Percentiles rank a stretch among this genome's conserved stretches.
Conservation (phyloP, 2,888 invertebrate genomes). For the Idaea dimidiata region DNA sequence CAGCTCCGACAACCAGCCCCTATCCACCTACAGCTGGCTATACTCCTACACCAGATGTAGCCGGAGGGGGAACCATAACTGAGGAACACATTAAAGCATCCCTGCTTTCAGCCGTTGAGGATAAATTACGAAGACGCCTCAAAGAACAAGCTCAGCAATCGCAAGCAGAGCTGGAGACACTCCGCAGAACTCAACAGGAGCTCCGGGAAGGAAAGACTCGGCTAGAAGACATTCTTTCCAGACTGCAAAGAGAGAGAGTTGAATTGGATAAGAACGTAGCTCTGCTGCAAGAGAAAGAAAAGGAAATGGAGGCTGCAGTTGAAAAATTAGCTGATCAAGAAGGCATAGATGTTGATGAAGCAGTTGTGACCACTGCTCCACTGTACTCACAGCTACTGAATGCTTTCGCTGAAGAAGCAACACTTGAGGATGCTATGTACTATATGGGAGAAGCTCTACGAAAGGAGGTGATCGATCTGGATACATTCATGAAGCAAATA, state of each 20-base stretch:
- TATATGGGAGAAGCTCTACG: slow-evolving; percentile 97
- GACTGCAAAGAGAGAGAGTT: slow-evolving; percentile 88
- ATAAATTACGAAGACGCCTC: slow-evolving; percentile 92
- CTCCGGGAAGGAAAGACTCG: slow-evolving; percentile 90
- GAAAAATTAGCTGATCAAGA: slow-evolving; percentile 88
- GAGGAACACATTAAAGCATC: slow-evolving; percentile 98
- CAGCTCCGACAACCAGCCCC: slow-evolving; percentile 46
- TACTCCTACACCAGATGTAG: slow-evolving; percentile 59
- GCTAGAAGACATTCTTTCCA: slow-evolving; percentile 88
- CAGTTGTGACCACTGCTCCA: slow-evolving; percentile 97
- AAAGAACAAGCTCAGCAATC: slow-evolving; percentile 94
- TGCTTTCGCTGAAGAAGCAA: slow-evolving; percentile 98
- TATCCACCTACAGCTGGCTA: slow-evolving; percentile 54
- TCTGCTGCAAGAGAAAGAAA: slow-evolving; percentile 91
- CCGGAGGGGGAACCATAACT: slow-evolving; percentile 90
- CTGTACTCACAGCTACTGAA: slow-evolving; percentile 97
- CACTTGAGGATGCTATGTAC: slow-evolving; percentile 98
- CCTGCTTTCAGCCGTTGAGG: slow-evolving; percentile 95
- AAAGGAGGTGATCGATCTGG: slow-evolving; percentile 95
- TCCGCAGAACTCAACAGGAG: slow-evolving; percentile 93
- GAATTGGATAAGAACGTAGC: slow-evolving; percentile 92
- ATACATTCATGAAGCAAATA: slow-evolving; percentile 97
- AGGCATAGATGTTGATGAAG: slow-evolving; percentile 95
- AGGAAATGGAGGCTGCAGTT: slow-evolving; percentile 91
- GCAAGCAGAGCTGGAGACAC: slow-evolving; percentile 94